Percentiles rank a stretch among this genome's conserved stretches.
phyloP scores from a whole-genome alignment of 2,113 vertebrate genomes.

The Archilochus colubris region DNA sequence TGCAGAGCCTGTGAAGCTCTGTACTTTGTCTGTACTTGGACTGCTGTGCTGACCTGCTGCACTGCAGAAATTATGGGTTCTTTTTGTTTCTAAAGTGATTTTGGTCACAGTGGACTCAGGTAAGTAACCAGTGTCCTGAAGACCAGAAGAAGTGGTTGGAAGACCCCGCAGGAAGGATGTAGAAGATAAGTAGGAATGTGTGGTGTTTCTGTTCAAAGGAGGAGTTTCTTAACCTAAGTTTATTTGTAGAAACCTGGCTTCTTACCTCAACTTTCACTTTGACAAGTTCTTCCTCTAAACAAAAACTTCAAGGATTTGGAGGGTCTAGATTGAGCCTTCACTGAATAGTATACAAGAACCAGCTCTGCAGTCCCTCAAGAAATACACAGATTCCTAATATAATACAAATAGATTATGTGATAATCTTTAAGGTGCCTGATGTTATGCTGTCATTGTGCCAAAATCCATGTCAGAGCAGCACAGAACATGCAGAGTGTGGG shows the following conservation, averaged over 20 bases:
- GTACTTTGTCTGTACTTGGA: neutral
- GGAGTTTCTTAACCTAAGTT: neutral
- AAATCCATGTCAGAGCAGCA: fast-evolving
- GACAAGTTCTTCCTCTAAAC: neutral
- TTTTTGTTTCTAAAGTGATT: neutral
- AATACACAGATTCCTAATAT: fast-evolving
- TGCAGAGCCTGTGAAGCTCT: neutral
- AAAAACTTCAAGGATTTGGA: neutral
- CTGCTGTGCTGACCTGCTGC: fast-evolving
- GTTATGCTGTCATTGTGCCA: neutral
- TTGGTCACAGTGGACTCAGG: neutral
- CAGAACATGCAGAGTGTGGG: neutral
- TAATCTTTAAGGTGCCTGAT: neutral
- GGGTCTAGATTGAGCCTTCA: neutral
- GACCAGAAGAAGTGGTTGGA: neutral
- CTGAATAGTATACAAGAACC: neutral
- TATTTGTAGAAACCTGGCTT: fast-evolving
- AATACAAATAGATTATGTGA: fast-evolving
- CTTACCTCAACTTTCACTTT: fast-evolving
- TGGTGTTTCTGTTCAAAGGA: neutral
- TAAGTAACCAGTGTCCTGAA: neutral
- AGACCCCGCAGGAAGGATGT: neutral
- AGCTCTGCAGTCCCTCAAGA: no score
- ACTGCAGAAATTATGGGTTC: neutral
- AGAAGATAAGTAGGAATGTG: neutral